Conservation (phyloP, 1,140 invertebrate species). For the Aphaenogaster floridana region DNA sequence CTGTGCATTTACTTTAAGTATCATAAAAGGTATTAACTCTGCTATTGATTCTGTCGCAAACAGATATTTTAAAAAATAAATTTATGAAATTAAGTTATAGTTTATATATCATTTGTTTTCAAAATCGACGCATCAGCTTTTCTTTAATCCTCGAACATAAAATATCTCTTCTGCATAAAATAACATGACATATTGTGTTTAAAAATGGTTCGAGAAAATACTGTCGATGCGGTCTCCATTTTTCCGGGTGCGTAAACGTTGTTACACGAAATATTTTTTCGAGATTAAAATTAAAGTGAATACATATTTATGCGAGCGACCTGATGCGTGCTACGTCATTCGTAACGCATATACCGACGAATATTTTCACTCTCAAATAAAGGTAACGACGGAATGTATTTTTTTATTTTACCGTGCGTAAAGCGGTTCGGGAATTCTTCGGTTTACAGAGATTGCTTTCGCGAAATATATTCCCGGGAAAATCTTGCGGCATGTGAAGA, state of each 20-base stretch:
- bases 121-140: slow-evolving; percentile 8
- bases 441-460: slow-evolving; percentile 31
- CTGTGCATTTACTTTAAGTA: not conserved
- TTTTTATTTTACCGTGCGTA: not conserved
- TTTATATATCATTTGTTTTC: slow-evolving; percentile 1
- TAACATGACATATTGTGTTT: slow-evolving; percentile 35
- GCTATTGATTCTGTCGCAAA: not conserved
- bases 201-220: slow-evolving; percentile 51
- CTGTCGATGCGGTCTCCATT: slow-evolving; percentile 47
- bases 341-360: not conserved
- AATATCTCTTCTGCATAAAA: slow-evolving; percentile 37
- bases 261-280: slow-evolving; percentile 61
- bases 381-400: slow-evolving; percentile 27
- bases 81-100: slow-evolving; percentile 13
- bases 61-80: not conserved
- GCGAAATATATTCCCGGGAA: not conserved
- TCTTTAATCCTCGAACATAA: slow-evolving; percentile 38
- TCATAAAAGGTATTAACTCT: not conserved
- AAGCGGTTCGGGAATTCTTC: slow-evolving; percentile 26
- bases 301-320: slow-evolving; percentile 60
- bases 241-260: slow-evolving; percentile 29
- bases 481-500: slow-evolving; percentile 20
- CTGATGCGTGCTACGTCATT: slow-evolving; percentile 35
- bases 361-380: slow-evolving; percentile 43
- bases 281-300: slow-evolving; percentile 60